Evolutionary conservation across 2,113 vertebrate species (phyloP).

Genomic region (Solea senegalensis): DNA sequence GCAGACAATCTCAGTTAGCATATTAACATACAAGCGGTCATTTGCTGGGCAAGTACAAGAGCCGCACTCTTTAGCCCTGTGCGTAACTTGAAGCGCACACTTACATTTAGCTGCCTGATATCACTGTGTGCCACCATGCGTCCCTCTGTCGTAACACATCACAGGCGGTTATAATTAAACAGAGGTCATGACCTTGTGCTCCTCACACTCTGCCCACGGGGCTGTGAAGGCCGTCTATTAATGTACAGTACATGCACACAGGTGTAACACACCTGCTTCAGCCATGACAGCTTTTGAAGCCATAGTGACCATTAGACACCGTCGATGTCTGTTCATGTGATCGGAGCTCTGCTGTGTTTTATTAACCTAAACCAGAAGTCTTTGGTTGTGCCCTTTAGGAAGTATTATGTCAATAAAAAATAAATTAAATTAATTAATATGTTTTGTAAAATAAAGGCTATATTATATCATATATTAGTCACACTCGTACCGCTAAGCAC

Average conservation of each 20-base stretch:
- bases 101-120: conserved; percentile 29
- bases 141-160: conserved; percentile 6
- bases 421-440: not conserved
- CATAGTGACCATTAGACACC: conserved; percentile 3
- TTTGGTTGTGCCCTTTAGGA: not conserved
- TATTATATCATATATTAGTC: too few relatives aligned
- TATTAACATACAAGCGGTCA: too few relatives aligned
- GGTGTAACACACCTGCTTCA: conserved; percentile 11
- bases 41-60: too few relatives aligned
- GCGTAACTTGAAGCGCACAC: conserved; percentile 55
- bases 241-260: not conserved
- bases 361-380: not conserved
- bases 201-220: conserved; percentile 7
- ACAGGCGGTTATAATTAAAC: conserved; percentile 53
- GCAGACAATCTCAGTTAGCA: too few relatives aligned
- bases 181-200: conserved; percentile 39
- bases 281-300: conserved; percentile 3
- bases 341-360: not conserved
- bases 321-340: not conserved
- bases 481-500: too few relatives aligned
- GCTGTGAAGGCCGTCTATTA: not conserved
- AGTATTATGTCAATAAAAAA: not conserved
- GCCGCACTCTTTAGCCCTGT: not conserved
- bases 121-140: conserved; percentile 19
- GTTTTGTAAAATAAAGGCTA: too few relatives aligned